phyloP scores from a whole-genome alignment of 2,888 invertebrate species.

The Eumacrocentrus americanus region DNA sequence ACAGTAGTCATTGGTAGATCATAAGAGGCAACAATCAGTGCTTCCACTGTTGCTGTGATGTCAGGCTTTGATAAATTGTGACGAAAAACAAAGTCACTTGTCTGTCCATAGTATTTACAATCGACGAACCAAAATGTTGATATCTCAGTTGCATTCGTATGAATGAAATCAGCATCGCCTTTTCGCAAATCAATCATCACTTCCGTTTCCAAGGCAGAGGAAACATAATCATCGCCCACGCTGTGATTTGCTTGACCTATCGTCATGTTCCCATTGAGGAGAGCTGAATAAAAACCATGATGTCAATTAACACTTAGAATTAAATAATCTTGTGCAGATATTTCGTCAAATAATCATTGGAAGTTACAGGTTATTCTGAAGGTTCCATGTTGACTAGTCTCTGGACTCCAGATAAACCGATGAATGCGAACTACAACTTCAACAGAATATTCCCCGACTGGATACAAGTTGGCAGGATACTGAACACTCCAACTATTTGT shows the following conservation, averaged over 20 bases:
- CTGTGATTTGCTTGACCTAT: slow-evolving; percentile 69
- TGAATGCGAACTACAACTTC: slow-evolving; percentile 63
- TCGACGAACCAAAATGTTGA: slow-evolving; percentile 82
- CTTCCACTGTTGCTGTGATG: slow-evolving; percentile 70
- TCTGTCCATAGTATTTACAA: slow-evolving; percentile 73
- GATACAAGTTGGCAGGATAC: slow-evolving; percentile 65
- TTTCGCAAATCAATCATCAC: slow-evolving; percentile 64
- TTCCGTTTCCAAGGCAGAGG: slow-evolving; percentile 63
- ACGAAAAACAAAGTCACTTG: slow-evolving; percentile 67
- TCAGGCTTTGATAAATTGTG: slow-evolving; percentile 71
- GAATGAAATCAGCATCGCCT: slow-evolving; percentile 69
- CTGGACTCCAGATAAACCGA: slow-evolving; percentile 58
- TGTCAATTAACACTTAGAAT: too few species aligned
- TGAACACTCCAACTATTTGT: slow-evolving; percentile 69
- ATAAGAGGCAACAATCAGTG: slow-evolving; percentile 74
- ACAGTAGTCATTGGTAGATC: slow-evolving; percentile 63
- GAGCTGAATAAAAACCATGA: slow-evolving; percentile 62
- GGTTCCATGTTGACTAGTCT: slow-evolving; percentile 58
- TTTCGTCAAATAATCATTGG: too few species aligned
- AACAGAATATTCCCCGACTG: slow-evolving; percentile 68
- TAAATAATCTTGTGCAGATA: too few species aligned
- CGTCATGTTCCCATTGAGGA: slow-evolving; percentile 72
- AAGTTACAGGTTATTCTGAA: slow-evolving; percentile 65
- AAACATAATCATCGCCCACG: slow-evolving; percentile 68
- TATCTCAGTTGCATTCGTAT: slow-evolving; percentile 64